Percentiles rank a stretch among this genome's conserved stretches.
These are phyloP conservation scores for Cheirogaleus major DNA, from an alignment of 2,797 vertebrate species.

Conservation along the genomic window DNA sequence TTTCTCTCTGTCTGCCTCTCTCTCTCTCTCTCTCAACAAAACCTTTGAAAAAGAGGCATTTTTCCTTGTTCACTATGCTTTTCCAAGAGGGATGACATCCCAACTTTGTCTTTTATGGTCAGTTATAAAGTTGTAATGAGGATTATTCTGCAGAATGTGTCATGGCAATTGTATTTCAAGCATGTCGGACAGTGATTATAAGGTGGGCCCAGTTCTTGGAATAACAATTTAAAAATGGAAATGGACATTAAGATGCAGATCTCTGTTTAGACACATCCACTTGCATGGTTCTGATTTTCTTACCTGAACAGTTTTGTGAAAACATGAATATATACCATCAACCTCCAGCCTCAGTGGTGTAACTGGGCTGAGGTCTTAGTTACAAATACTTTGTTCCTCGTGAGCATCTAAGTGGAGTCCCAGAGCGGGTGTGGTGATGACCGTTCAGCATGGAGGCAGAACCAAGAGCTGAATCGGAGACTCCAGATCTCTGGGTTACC, in stretches of 20 bases:
- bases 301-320: not conserved
- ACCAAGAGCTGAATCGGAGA: not conserved
- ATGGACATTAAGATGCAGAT: not conserved
- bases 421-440: not conserved
- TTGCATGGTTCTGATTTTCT: not conserved
- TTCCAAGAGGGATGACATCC: not conserved
- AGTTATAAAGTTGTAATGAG: not conserved
- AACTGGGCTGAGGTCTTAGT: not conserved
- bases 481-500: not conserved
- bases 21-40: not conserved
- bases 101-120: not conserved
- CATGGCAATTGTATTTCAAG: not conserved
- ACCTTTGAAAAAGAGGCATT: not conserved
- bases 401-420: not conserved
- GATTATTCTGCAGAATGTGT: not conserved
- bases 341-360: not conserved
- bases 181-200: not conserved
- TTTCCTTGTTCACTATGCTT: not conserved
- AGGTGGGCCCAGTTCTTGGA: not conserved
- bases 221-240: not conserved
- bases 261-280: not conserved
- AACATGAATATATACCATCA: not conserved
- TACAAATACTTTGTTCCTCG: not conserved
- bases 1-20: not conserved
- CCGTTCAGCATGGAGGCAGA: not conserved